These are phyloP conservation scores for Microctonus brassicae DNA, from an alignment of 2,888 invertebrate genomes.

Conservation along the genomic window DNA sequence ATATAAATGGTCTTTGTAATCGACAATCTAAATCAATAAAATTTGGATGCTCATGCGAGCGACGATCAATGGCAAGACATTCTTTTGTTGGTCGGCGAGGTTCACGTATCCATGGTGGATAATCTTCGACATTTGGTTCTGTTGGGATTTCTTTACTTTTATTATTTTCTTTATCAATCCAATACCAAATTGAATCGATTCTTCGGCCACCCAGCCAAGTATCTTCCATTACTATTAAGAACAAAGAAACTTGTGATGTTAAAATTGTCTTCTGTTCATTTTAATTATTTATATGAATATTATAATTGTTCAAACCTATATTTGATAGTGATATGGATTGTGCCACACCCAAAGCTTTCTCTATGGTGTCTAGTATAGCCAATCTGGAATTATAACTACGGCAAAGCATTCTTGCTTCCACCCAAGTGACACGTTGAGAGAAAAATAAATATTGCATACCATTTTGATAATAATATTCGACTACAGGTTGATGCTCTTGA, in stretches of 20 bases:
- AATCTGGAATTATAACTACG: slow-evolving; percentile 54
- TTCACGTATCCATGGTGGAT: slow-evolving; percentile 70
- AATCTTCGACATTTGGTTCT: slow-evolving; percentile 70
- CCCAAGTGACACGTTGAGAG: slow-evolving; percentile 71
- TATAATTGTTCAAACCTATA: slow-evolving; percentile 66
- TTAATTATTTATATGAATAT: not conserved
- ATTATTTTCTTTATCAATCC: slow-evolving; percentile 44
- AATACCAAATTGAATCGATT: slow-evolving; percentile 47
- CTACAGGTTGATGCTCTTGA: slow-evolving; percentile 47
- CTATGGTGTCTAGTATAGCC: slow-evolving; percentile 69
- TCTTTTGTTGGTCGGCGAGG: slow-evolving; percentile 61
- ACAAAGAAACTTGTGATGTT: not conserved
- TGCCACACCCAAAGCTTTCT: slow-evolving; percentile 71
- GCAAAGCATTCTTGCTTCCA: slow-evolving; percentile 70
- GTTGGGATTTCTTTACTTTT: slow-evolving; percentile 55
- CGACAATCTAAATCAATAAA: slow-evolving; percentile 73
- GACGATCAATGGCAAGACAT: slow-evolving; percentile 72
- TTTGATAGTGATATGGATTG: slow-evolving; percentile 72
- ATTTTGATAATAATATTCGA: slow-evolving; percentile 65
- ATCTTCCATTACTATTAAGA: slow-evolving; percentile 47
- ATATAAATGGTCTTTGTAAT: slow-evolving; percentile 71
- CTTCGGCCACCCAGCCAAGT: slow-evolving; percentile 55
- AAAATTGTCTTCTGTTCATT: too few relatives aligned
- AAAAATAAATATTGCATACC: slow-evolving; percentile 71
- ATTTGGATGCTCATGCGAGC: slow-evolving; percentile 71